phyloP scores from a whole-genome alignment of 2,888 invertebrate genomes.

The Drosophila anomalata region DNA sequence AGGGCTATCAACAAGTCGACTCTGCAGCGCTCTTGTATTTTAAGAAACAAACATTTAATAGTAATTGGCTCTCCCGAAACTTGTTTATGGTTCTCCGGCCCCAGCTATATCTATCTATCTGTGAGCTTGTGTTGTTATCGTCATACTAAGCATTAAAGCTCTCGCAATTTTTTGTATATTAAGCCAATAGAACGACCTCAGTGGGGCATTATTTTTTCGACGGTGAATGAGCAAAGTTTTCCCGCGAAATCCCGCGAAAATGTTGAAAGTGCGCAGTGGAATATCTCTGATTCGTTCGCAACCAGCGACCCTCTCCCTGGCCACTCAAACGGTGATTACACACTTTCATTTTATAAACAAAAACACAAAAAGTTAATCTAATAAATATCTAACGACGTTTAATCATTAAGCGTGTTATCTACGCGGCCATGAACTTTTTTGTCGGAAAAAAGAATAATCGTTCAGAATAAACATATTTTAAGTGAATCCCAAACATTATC shows the following conservation, averaged over 20 bases:
- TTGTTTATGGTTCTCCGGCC: conserved; percentile 3
- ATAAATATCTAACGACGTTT: background rate
- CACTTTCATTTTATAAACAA: background rate
- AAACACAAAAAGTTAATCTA: background rate
- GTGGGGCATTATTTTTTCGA: conserved; percentile 10
- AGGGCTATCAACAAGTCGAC: background rate
- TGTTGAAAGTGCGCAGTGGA: conserved; percentile 25
- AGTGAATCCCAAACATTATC: background rate
- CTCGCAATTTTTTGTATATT: conserved; percentile 11
- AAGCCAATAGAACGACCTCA: conserved; percentile 5
- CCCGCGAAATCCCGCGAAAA: conserved; percentile 7
- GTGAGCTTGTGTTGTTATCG: conserved; percentile 3
- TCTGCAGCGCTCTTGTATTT: background rate
- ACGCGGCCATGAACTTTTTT: background rate
- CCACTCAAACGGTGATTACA: conserved; percentile 19
- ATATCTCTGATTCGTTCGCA: conserved; percentile 21
- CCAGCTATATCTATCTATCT: conserved; percentile 8
- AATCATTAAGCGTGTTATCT: background rate
- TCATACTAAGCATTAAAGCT: conserved; percentile 18
- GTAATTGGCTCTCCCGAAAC: background rate
- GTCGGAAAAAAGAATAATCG: too few relatives aligned
- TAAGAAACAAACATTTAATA: background rate
- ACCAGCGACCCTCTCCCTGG: background rate
- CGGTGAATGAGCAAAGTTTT: conserved; percentile 5
- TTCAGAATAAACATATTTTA: background rate